Percentiles rank a stretch among this genome's conserved stretches.
Conservation (phyloP, 2,797 vertebrate species). For the Chanos chanos region DNA sequence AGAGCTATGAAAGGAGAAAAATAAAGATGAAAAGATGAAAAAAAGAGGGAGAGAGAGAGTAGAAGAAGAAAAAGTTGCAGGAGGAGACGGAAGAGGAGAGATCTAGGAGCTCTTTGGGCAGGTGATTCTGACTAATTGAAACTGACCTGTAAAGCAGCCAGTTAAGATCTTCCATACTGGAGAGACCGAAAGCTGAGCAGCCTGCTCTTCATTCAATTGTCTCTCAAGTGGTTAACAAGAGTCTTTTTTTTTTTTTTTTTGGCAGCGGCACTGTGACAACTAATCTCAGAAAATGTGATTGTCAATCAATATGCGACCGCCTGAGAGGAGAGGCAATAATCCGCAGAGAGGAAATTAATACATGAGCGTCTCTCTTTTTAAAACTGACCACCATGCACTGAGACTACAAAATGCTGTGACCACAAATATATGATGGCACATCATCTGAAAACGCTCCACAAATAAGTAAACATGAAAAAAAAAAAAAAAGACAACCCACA, state of each 20-base stretch:
- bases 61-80: not conserved
- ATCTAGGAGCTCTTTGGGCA: slow-evolving; percentile 30
- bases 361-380: slow-evolving; percentile 47
- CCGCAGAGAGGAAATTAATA: slow-evolving; percentile 33
- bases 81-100: slow-evolving; percentile 28
- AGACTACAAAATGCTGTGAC: slow-evolving; percentile 28
- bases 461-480: no score
- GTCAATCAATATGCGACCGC: slow-evolving; percentile 47
- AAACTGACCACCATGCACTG: slow-evolving; percentile 10
- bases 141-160: slow-evolving; percentile 49
- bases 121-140: slow-evolving; percentile 53
- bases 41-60: not conserved
- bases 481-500: no score
- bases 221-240: slow-evolving; percentile 47
- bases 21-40: not conserved
- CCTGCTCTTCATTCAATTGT: slow-evolving; percentile 55
- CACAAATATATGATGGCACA: no score
- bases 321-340: slow-evolving; percentile 7
- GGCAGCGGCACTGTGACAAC: slow-evolving; percentile 41
- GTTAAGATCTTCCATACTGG: slow-evolving; percentile 48
- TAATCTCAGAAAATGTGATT: slow-evolving; percentile 34
- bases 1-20: slow-evolving; percentile 9
- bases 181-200: slow-evolving; percentile 37
- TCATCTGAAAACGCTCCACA: no score
- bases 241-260: slow-evolving; percentile 51